These are phyloP conservation scores for Leucoraja erinaceus DNA, from an alignment of 2,113 vertebrate species.

Conservation along the genomic window DNA sequence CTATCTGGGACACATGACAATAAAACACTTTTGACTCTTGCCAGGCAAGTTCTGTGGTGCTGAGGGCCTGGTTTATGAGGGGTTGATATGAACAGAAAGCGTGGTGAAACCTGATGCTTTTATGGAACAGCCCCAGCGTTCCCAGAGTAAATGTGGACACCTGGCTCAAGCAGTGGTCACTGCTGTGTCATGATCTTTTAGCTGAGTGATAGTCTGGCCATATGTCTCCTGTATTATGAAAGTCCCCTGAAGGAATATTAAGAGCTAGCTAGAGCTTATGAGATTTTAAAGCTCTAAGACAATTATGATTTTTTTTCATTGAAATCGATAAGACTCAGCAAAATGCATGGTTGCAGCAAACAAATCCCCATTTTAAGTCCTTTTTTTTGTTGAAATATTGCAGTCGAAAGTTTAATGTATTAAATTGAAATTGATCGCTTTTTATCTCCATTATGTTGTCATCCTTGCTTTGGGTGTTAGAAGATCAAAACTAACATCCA, in stretches of 20 bases:
- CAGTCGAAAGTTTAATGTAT: constrained; percentile 17
- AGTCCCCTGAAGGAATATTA: not conserved
- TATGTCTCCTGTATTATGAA: constrained; percentile 4
- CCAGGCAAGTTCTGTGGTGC: not conserved
- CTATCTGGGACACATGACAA: too few relatives aligned
- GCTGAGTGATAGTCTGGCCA: constrained; percentile 15
- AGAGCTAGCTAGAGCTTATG: not conserved
- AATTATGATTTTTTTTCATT: not conserved
- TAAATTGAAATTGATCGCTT: constrained; percentile 3
- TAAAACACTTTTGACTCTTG: not conserved
- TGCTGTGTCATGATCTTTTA: not conserved
- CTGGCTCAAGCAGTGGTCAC: not conserved
- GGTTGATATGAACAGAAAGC: not conserved
- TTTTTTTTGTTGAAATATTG: constrained; percentile 22
- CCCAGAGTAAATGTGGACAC: not conserved
- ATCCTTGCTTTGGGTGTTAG: not conserved
- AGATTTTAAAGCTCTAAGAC: constrained; percentile 4
- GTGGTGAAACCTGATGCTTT: not conserved
- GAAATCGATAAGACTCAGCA: constrained; percentile 15
- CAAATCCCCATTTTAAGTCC: constrained; percentile 3
- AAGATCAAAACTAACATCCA: constrained; percentile 14
- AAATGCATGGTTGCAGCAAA: constrained; percentile 21
- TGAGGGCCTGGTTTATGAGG: not conserved
- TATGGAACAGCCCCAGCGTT: not conserved
- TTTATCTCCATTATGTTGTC: not conserved